Base-by-base conservation (phyloP, 2,888 invertebrate genomes). In the Leptinotarsa rubiginosa region DNA sequence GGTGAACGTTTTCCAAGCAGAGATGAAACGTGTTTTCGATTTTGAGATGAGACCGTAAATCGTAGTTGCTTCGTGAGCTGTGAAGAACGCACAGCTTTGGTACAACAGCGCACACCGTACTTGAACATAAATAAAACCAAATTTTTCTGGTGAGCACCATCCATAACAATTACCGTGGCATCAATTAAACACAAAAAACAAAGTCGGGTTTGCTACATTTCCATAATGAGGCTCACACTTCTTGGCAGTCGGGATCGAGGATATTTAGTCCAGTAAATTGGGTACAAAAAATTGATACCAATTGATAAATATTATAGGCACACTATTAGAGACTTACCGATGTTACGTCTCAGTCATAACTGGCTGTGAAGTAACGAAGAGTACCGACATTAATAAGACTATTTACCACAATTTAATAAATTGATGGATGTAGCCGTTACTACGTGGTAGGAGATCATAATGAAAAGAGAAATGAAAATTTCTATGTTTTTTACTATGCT, bases 91-190 rank as follows among this genome's bases (percentile, higher is more conserved):
- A 41, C 62, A 62, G 62, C 62, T 62, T 62, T n/a, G 62, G n/a
- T 31, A 31, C 62, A 62, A 62, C 62, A 62, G 62, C 56, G 56
- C 41, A 41, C 62, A 62, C 62, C 41, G 41, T 31, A 62, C 62
- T n/a, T 41, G 31, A 41, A 49, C 69, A 56, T 69, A 69, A 73
- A 73, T 73, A 62, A 73, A 54, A 62, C 52, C 67, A 62, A 65
- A 41, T 74, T 76, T 74, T 72, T 66, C 69, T 65, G 71, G 73
- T 70, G 70, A 65, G 47, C 22, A 54, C n/a, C 52, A 72, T 76
- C 72, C 69, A 76, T 74, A 76, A 76, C 74, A 76, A 74, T 76
- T 74, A 73, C 74, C 50, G 20, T 47, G 67, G 73, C 62, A 69
- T 73, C 69, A 73, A 73, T 73, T 73, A 73, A 69, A 73, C 25